Evolutionary conservation across 1,140 invertebrate species (phyloP).

Genomic region (Octopus bimaculoides): DNA sequence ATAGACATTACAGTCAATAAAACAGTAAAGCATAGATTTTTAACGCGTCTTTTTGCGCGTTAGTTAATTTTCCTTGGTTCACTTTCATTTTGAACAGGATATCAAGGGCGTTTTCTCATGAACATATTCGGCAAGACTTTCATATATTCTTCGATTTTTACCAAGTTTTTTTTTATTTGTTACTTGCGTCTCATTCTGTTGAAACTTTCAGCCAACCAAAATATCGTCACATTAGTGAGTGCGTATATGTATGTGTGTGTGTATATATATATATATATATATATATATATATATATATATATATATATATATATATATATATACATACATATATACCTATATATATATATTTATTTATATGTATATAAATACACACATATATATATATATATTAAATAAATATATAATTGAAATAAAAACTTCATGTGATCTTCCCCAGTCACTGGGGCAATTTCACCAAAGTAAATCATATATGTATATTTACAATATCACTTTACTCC

Average conservation of each 20-base stretch:
- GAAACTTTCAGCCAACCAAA: background rate
- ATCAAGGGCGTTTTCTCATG: background rate
- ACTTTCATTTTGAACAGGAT: background rate
- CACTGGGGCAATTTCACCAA: background rate
- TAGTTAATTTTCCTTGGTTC: too few relatives aligned
- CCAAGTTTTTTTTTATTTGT: background rate
- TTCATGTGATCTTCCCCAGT: background rate
- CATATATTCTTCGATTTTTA: background rate
- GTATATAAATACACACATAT: background rate
- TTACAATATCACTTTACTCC: background rate
- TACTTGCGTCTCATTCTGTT: background rate
- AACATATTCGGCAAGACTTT: background rate
- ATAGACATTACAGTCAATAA: too few relatives aligned
- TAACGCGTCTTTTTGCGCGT: too few relatives aligned
- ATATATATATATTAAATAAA: background rate
- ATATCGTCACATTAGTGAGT: background rate
- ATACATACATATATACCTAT: background rate
- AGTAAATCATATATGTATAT: background rate
- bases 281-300: slow-evolving; percentile 4
- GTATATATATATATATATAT: background rate
- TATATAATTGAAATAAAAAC: background rate
- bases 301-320: background rate
- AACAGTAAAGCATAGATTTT: too few relatives aligned
- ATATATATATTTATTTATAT: background rate
- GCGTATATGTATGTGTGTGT: background rate